Conservation (phyloP, 2,888 invertebrate species). For the Drosophila kokeensis region DNA sequence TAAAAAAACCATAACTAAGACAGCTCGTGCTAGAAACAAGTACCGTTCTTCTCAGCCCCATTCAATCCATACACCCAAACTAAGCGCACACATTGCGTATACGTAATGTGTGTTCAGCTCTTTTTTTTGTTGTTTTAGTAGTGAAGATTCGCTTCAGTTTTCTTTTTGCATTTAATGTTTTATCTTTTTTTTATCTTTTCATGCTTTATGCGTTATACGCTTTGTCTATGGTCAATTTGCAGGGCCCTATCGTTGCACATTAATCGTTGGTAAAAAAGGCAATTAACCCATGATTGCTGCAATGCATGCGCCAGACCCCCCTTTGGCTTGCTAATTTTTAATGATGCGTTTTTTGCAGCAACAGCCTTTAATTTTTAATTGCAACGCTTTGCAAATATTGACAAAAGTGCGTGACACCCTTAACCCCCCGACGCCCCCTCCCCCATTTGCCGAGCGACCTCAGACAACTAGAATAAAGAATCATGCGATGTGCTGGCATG, state of each 20-base stretch:
- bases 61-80: slow-evolving; percentile 4
- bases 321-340: slow-evolving; percentile 45
- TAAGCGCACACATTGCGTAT: slow-evolving; percentile 32
- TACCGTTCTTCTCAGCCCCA: slow-evolving; percentile 9
- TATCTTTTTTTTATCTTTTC: slow-evolving; percentile 23
- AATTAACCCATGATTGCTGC: slow-evolving; percentile 40
- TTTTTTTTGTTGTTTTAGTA: slow-evolving; percentile 11
- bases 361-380: slow-evolving; percentile 63
- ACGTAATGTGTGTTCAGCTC: slow-evolving; percentile 25
- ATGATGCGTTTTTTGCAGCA: slow-evolving; percentile 36
- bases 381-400: slow-evolving; percentile 67
- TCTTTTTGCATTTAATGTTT: slow-evolving; percentile 5
- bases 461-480: slow-evolving; percentile 17
- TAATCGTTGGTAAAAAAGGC: slow-evolving; percentile 51
- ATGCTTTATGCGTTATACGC: slow-evolving; percentile 14
- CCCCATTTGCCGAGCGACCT: slow-evolving; percentile 20
- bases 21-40: slow-evolving; percentile 8
- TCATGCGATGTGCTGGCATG: slow-evolving; percentile 1
- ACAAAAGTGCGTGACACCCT: slow-evolving; percentile 61
- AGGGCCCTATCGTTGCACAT: slow-evolving; percentile 36
- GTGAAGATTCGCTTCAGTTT: slow-evolving; percentile 31
- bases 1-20: slow-evolving; percentile 3
- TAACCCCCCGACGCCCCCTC: not conserved
- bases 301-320: slow-evolving; percentile 16
- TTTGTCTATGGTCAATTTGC: slow-evolving; percentile 49